Evolutionary conservation across 2,888 invertebrate species (phyloP), one percentile per base, ranked within the genome.

Genomic region (Alloplasta piceator): DNA sequence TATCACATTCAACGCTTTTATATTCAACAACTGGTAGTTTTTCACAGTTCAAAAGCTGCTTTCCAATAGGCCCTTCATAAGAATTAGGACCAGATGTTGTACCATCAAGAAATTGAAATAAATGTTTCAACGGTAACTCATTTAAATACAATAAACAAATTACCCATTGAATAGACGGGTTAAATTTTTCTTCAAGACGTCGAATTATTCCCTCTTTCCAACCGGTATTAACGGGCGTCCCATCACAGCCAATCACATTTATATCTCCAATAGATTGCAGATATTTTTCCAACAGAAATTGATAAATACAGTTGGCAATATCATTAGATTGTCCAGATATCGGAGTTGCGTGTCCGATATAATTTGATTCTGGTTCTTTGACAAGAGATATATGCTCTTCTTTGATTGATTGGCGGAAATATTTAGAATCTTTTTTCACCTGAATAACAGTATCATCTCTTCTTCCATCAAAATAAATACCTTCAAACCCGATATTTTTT

Each of bases 371-470:
- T 66, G 83, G 78, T 75, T 85, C 82, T 1, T 58, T 38, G 26
- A 84, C 52, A 38, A 84, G 50, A 16, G 26, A 71, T 43, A 84
- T 73, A 76, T 85, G 84, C 60, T 85, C 84, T 83, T 85, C 82
- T 72, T 52, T 78, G 9, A 84, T 67, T 16, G 71, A 71, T 79
- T 63, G 50, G 39, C 71, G 41, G 60, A 67, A 67, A 64, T 41
- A 70, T 52, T 70, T 79, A 48, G 14, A 38, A 36, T 66, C 78
- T 64, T 73, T 64, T 66, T 75, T 73, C 63, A 74, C 58, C 56
- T 66, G 60, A 50, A 79, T 56, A 7, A 71, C 39, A 50, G 82
- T 84, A 39, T 64, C 73, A 61, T 84, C 82, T 78, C 80, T 85
- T 41, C 84, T 55, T 9, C 84, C 82, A 55, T 85, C 83, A 76